Percentiles rank a stretch among this genome's conserved stretches.
phyloP scores from a whole-genome alignment of 1,140 invertebrate species.

The Tigriopus japonicus region DNA sequence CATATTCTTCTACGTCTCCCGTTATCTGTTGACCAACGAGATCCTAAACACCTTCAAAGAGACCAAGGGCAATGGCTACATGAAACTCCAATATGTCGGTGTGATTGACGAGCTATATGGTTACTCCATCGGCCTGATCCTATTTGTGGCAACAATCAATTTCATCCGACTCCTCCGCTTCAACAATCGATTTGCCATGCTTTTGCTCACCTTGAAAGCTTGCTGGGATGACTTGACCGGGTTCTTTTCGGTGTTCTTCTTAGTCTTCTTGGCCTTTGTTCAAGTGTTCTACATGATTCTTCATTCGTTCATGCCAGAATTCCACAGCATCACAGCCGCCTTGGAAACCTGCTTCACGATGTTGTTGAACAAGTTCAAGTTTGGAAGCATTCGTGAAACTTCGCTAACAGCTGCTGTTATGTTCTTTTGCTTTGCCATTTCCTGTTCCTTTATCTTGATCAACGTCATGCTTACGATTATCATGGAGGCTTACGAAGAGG shows the following conservation, averaged over 20 bases:
- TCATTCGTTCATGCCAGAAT: constrained; percentile 26
- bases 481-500: constrained; percentile 30
- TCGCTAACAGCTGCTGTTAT: constrained; percentile 30
- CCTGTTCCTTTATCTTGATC: constrained; percentile 32
- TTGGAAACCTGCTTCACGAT: constrained; percentile 32
- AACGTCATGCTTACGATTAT: constrained; percentile 39
- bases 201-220: constrained; percentile 23
- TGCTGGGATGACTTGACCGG: constrained; percentile 27
- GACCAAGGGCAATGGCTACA: constrained; percentile 31
- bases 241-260: constrained; percentile 25
- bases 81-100: constrained; percentile 31
- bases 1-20: constrained; percentile 27
- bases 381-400: constrained; percentile 25
- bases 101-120: constrained; percentile 30
- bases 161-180: constrained; percentile 33
- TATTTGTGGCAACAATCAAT: constrained; percentile 33
- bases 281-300: constrained; percentile 34
- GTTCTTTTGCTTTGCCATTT: constrained; percentile 33
- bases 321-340: constrained; percentile 30
- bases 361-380: constrained; percentile 27
- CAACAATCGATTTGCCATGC: constrained; percentile 29
- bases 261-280: constrained; percentile 26
- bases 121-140: constrained; percentile 30
- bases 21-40: constrained; percentile 22
- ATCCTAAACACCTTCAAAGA: constrained; percentile 26